phyloP scores from a whole-genome alignment of 2,797 vertebrate species.

The Silurus aristotelis region DNA sequence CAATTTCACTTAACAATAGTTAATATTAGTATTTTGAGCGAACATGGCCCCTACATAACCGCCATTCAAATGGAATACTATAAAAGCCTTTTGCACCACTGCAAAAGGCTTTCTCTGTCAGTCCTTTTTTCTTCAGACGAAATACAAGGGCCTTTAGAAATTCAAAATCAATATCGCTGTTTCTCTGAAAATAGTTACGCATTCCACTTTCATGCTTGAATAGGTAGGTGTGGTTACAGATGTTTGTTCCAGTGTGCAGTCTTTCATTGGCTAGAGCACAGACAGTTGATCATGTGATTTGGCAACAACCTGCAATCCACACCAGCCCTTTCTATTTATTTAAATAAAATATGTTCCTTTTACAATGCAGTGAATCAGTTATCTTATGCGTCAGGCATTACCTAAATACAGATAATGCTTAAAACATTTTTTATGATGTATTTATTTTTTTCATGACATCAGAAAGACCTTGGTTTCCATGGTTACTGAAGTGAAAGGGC shows the following conservation, averaged over 20 bases:
- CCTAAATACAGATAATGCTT: neutral
- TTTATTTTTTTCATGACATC: neutral
- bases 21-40: neutral
- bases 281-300: neutral
- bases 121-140: constrained; percentile 41
- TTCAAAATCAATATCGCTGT: constrained; percentile 47
- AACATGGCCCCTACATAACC: constrained; percentile 1
- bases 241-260: constrained; percentile 6
- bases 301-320: neutral
- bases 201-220: constrained; percentile 35
- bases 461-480: constrained; percentile 6
- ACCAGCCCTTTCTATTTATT: neutral
- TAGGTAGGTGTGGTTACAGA: constrained; percentile 5
- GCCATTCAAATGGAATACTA: constrained; percentile 50
- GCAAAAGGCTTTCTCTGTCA: constrained; percentile 48
- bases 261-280: constrained; percentile 25
- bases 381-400: neutral
- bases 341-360: neutral
- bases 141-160: constrained; percentile 39
- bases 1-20: constrained; percentile 15
- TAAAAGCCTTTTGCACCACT: constrained; percentile 58
- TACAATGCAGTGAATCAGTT: neutral
- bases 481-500: neutral
- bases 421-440: neutral
- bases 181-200: constrained; percentile 50